These are phyloP conservation scores for Pyrgilauda ruficollis DNA, from an alignment of 2,113 vertebrate species.

Conservation along the genomic window DNA sequence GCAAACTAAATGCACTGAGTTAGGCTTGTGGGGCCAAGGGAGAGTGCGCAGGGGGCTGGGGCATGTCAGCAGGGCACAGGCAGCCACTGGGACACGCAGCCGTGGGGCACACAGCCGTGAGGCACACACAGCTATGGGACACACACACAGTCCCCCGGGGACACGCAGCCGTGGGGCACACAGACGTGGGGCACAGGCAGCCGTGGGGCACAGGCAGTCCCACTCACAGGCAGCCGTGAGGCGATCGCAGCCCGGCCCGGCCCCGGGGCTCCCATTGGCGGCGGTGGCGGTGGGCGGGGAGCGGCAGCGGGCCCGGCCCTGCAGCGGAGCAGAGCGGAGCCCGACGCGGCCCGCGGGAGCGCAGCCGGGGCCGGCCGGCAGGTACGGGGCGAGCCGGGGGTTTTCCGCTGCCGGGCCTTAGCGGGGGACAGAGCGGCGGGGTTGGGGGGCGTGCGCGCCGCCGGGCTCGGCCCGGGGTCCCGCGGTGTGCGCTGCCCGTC, in stretches of 20 bases:
- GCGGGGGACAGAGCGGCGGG: neutral
- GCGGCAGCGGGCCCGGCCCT: neutral
- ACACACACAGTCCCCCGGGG: too few species aligned
- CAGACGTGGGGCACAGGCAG: too few species aligned
- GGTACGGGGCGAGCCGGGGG: neutral
- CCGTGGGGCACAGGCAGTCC: too few species aligned
- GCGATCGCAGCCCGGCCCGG: neutral
- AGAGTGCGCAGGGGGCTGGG: neutral
- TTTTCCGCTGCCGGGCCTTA: neutral
- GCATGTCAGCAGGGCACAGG: neutral
- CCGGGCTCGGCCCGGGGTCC: neutral
- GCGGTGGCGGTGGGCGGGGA: neutral
- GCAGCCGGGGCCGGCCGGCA: neutral
- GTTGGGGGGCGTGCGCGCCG: too few species aligned
- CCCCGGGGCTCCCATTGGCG: neutral
- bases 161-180: too few species aligned
- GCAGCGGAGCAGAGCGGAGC: neutral
- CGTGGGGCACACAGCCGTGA: too few species aligned
- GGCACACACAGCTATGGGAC: too few species aligned
- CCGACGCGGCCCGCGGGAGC: neutral
- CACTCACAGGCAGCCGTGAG: too few species aligned
- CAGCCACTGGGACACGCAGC: too few species aligned
- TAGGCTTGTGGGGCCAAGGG: fast-evolving
- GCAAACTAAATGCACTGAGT: neutral
- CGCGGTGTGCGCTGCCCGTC: neutral